phyloP scores from a whole-genome alignment of 2,888 invertebrate genomes.

The Latrodectus hesperus region DNA sequence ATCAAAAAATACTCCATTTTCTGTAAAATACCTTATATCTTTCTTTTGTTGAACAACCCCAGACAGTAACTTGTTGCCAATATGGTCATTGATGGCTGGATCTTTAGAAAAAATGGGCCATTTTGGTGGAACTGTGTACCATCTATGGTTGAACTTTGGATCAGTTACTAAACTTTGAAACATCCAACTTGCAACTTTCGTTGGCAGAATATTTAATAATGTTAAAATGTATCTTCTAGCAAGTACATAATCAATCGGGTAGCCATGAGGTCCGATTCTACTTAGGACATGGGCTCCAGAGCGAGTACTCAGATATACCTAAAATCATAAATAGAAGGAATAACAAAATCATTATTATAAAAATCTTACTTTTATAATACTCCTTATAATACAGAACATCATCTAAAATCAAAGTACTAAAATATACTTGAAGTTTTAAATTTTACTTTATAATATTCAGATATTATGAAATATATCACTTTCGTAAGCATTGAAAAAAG shows the following conservation, averaged over 20 bases:
- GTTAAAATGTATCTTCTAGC: neutral
- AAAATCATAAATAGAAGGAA: neutral
- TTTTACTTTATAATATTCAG: too few species aligned
- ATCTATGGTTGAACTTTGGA: slow-evolving; percentile 73
- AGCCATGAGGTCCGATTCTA: slow-evolving; percentile 67
- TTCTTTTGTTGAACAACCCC: slow-evolving; percentile 70
- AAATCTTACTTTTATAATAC: too few species aligned
- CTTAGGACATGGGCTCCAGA: slow-evolving; percentile 34
- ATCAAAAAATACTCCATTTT: slow-evolving; percentile 72
- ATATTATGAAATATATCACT: too few species aligned
- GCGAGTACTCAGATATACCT: slow-evolving; percentile 55
- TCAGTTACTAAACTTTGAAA: slow-evolving; percentile 70
- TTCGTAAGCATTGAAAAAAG: too few species aligned
- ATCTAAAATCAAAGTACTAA: too few species aligned
- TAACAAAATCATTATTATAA: too few species aligned
- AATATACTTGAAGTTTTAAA: too few species aligned
- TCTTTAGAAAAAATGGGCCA: slow-evolving; percentile 72
- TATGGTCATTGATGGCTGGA: slow-evolving; percentile 74
- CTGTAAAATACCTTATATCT: slow-evolving; percentile 70
- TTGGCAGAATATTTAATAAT: slow-evolving; percentile 19
- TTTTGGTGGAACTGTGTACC: slow-evolving; percentile 74
- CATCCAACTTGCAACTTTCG: slow-evolving; percentile 13
- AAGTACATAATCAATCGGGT: slow-evolving; percentile 34
- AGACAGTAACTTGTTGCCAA: slow-evolving; percentile 47
- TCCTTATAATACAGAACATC: too few species aligned